phyloP scores from a whole-genome alignment of 2,888 invertebrate species.

The Andricus curvator region DNA sequence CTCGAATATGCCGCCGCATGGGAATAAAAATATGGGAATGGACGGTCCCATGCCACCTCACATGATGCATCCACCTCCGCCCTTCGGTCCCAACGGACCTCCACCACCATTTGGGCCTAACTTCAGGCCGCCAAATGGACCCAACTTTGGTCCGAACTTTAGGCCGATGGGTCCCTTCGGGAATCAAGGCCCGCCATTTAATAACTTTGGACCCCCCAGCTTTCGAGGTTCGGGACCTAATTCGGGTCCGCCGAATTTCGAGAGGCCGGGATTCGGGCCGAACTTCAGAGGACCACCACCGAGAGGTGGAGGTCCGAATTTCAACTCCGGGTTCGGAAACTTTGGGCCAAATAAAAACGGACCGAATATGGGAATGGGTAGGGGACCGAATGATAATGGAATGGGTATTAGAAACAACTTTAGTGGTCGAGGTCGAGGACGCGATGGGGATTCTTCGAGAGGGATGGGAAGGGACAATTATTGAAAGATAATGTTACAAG shows the following conservation, averaged over 20 bases:
- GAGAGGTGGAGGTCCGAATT: conserved; percentile 57
- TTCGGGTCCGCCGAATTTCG: conserved; percentile 68
- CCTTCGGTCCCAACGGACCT: conserved; percentile 72
- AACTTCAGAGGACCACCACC: conserved; percentile 66
- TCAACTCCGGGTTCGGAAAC: conserved; percentile 49
- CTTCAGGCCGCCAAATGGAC: conserved; percentile 69
- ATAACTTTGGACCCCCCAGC: conserved; percentile 66
- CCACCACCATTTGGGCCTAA: conserved; percentile 66
- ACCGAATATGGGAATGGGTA: conserved; percentile 49
- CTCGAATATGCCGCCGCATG: conserved; percentile 65
- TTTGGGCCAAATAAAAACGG: conserved; percentile 47
- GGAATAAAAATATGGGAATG: conserved; percentile 62
- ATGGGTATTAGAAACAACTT: conserved; percentile 46
- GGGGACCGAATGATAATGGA: conserved; percentile 47
- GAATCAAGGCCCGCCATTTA: conserved; percentile 60
- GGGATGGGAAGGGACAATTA: conserved; percentile 51
- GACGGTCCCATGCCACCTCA: conserved; percentile 68
- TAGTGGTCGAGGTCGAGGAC: conserved; percentile 47
- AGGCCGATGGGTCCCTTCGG: conserved; percentile 70
- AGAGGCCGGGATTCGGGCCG: conserved; percentile 69
- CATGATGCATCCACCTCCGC: conserved; percentile 71
- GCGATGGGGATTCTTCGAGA: conserved; percentile 40
- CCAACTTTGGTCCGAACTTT: conserved; percentile 72
- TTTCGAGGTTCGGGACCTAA: conserved; percentile 71
- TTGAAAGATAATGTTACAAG: conserved; percentile 22